phyloP scores from a whole-genome alignment of 2,888 invertebrate genomes.

The Chrysolina americana region DNA sequence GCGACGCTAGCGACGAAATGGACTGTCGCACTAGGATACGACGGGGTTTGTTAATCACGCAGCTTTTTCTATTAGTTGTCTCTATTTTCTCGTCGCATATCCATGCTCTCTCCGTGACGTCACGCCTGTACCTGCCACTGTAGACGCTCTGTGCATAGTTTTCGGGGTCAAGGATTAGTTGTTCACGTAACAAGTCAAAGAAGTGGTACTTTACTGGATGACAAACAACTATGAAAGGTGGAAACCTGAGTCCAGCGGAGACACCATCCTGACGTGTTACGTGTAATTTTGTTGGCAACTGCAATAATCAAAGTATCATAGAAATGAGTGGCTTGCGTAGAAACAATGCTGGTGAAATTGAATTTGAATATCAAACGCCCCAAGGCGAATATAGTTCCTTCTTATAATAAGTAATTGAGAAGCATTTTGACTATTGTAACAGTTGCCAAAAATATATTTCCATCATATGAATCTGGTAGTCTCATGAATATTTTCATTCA shows the following conservation, averaged over 20 bases:
- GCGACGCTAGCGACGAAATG: conserved; percentile 76
- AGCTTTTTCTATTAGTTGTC: conserved; percentile 46
- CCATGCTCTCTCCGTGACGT: conserved; percentile 56
- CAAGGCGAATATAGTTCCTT: too few species aligned
- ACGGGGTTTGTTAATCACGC: conserved; percentile 67
- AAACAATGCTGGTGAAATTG: too few species aligned
- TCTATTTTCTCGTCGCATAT: conserved; percentile 41
- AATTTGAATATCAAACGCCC: too few species aligned
- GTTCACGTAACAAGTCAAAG: background rate
- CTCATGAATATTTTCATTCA: too few species aligned
- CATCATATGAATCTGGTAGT: too few species aligned
- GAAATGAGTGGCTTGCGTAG: too few species aligned
- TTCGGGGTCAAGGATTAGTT: conserved; percentile 29
- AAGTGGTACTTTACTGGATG: background rate
- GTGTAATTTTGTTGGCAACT: background rate
- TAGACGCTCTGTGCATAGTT: conserved; percentile 48
- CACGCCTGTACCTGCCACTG: conserved; percentile 37
- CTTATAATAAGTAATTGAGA: too few species aligned
- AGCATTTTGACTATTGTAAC: too few species aligned
- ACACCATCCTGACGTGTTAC: background rate
- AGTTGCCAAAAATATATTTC: too few species aligned
- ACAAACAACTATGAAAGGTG: background rate
- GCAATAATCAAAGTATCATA: too few species aligned
- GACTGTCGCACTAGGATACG: conserved; percentile 71
- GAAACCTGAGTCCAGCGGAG: background rate